A percentile compares a stretch with the other conserved stretches of the same genome.
Conservation (phyloP, 2,888 invertebrate genomes). For the Eucera pruinosa region DNA sequence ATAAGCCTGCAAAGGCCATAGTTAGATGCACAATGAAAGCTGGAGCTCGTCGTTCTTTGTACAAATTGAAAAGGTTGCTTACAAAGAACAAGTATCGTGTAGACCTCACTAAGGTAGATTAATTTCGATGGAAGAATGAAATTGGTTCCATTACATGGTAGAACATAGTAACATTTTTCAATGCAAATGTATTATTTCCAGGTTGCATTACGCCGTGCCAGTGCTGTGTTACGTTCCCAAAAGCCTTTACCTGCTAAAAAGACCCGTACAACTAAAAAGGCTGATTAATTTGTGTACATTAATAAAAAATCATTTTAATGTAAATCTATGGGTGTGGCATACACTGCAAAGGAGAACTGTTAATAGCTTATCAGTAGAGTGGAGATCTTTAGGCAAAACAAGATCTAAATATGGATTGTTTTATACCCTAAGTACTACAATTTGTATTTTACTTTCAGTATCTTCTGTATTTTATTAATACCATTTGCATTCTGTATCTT, state of each 20-base stretch:
- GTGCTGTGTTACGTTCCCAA: conserved; percentile 96
- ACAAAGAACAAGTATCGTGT: conserved; percentile 94
- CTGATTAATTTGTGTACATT: conserved; percentile 88
- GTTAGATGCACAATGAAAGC: conserved; percentile 93
- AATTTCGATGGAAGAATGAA: neutral
- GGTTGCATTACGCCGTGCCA: conserved; percentile 96
- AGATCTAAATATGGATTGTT: too few species aligned
- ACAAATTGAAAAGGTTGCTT: conserved; percentile 92
- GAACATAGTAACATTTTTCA: too few species aligned
- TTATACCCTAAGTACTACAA: too few species aligned
- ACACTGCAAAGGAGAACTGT: conserved; percentile 48
- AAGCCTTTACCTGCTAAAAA: conserved; percentile 94
- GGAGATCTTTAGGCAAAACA: too few species aligned
- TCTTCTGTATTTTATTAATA: too few species aligned
- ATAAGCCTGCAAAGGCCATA: conserved; percentile 92
- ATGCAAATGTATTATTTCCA: conserved; percentile 83
- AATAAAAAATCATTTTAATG: conserved; percentile 72
- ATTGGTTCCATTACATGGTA: too few species aligned
- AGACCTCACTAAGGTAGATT: conserved; percentile 91
- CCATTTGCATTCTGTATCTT: too few species aligned
- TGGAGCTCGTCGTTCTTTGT: conserved; percentile 94
- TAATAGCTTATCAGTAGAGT: neutral
- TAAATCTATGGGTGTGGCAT: conserved; percentile 29
- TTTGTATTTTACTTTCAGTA: too few species aligned
- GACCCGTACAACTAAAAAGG: conserved; percentile 90